Evolutionary conservation across 2,888 invertebrate species (phyloP).

Genomic region (Diaprepes abbreviatus): DNA sequence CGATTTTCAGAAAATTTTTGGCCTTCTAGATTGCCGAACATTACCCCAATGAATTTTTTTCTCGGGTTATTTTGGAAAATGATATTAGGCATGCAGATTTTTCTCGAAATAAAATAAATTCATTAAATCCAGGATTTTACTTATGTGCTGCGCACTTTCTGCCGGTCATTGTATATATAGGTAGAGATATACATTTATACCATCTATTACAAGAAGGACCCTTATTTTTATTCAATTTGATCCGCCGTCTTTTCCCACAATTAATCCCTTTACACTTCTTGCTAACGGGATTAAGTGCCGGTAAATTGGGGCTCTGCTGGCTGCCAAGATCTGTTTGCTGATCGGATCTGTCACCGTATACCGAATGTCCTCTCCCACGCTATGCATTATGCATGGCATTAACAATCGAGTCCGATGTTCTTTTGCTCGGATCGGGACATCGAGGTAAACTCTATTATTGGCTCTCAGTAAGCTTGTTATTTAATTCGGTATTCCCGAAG

Average conservation of each 20-base stretch:
- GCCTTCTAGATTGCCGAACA: too few relatives aligned
- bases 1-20: too few relatives aligned
- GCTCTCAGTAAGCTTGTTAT: constrained; percentile 9
- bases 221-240: constrained; percentile 21
- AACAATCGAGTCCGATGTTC: constrained; percentile 3
- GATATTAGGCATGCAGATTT: too few relatives aligned
- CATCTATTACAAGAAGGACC: background rate
- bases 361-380: constrained; percentile 27
- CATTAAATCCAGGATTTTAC: too few relatives aligned
- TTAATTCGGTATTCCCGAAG: background rate
- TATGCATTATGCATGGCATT: constrained; percentile 35
- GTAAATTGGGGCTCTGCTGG: constrained; percentile 14
- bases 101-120: too few relatives aligned
- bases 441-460: constrained; percentile 17
- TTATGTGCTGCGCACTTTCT: too few relatives aligned
- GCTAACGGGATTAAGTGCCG: constrained; percentile 13
- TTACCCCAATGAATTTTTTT: too few relatives aligned
- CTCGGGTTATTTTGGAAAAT: too few relatives aligned
- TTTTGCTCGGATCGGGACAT: background rate
- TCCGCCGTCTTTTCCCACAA: constrained; percentile 8
- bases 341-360: constrained; percentile 33
- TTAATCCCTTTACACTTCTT: constrained; percentile 13
- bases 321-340: constrained; percentile 34
- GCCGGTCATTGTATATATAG: too few relatives aligned
- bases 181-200: too few relatives aligned